Base-by-base conservation (phyloP, 2,113 vertebrate genomes). In the Strigops habroptila region DNA sequence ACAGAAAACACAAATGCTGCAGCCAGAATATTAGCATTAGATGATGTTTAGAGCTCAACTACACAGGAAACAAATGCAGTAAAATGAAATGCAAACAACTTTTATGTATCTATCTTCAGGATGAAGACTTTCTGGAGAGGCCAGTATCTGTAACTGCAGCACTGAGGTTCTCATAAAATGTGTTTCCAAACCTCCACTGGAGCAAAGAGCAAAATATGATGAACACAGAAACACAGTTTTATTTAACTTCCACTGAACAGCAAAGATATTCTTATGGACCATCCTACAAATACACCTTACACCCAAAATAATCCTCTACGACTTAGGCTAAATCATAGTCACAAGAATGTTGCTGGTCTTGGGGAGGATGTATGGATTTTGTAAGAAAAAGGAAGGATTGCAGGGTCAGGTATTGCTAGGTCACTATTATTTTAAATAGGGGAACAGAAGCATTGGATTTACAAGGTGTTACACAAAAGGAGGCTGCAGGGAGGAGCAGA, bases 291-390 rank as follows among this genome's bases (percentile, higher is more conserved):
- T 7, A n/a, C 0, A 3, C 31, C 62, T 57, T n/a, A 31, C 27
- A 57, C 70, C n/a, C n/a, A 24, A 57, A 90, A 60, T 15, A 65
- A 48, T 44, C 18, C 41, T 7, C 48, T 12, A 30, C 21, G 37
- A 33, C 65, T 10, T 25, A 48, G 67, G 41, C 31, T 41, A 25
- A 39, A 25, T 13, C 41, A 28, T 24, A 65, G 44, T 3, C 46
- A 35, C 37, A 16, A 6, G 44, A 37, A 52, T 1, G 10, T 0
- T 23, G 64, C 31, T 0, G 2, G 21, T 1, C 18, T 18, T 5
- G 9, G 17, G 21, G 11, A 8, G 62, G 16, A 7, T 2, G 39
- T 18, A 17, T 4, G 11, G 57, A 22, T 68, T 73, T 65, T 10
- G 3, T 7, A 15, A 60, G n/a, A 6, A 41, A 64, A 25, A 43